These are phyloP conservation scores for Leptopilina syphax DNA, from an alignment of 2,888 invertebrate genomes.

Conservation along the genomic window DNA sequence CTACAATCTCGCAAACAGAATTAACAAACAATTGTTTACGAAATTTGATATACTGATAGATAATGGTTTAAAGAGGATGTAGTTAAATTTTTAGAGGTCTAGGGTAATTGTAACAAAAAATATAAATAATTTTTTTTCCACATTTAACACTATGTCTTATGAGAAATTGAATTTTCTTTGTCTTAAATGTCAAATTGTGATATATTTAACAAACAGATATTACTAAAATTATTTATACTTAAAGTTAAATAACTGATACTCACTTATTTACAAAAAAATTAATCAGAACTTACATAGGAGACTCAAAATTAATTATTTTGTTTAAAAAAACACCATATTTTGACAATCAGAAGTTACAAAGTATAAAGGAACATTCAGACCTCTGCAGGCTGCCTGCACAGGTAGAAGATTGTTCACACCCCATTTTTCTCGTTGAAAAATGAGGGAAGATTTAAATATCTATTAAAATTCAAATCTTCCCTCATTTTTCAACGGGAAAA, in stretches of 20 bases:
- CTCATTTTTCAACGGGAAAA: too few relatives aligned
- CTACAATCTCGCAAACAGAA: constrained; percentile 1
- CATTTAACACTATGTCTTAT: neutral
- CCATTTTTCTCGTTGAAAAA: too few relatives aligned
- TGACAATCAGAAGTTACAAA: neutral
- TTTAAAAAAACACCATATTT: neutral
- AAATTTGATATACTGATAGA: neutral
- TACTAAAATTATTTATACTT: neutral
- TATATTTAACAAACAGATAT: neutral
- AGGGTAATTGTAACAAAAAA: neutral
- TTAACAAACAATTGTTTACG: neutral
- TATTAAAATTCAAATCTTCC: too few relatives aligned
- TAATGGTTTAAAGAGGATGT: neutral
- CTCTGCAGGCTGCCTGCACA: too few relatives aligned
- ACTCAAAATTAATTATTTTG: neutral
- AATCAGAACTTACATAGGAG: neutral
- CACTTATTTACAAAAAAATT: neutral
- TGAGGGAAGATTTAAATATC: too few relatives aligned
- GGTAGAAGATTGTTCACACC: too few relatives aligned
- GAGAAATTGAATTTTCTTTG: neutral
- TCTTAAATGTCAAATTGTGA: too few relatives aligned
- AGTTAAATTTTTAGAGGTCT: neutral
- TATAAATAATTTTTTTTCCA: neutral
- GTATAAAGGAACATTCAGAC: too few relatives aligned
- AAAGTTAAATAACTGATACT: constrained; percentile 3